Conservation (phyloP, 2,888 invertebrate species). For the Drosophila anceps region DNA sequence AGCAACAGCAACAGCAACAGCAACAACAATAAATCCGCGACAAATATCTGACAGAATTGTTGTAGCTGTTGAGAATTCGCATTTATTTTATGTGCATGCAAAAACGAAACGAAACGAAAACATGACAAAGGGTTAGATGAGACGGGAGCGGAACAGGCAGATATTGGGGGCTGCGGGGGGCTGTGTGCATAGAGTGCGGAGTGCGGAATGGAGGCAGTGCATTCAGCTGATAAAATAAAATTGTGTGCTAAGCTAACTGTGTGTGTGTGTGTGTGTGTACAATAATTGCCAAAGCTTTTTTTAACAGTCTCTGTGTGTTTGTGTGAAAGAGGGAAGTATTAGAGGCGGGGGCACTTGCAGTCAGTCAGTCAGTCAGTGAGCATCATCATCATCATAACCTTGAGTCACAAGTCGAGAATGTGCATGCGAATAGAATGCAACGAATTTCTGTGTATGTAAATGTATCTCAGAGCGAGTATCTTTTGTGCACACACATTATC, state of each 20-base stretch:
- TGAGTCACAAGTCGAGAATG: conserved; percentile 77
- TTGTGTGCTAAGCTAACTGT: conserved; percentile 46
- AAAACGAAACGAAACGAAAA: conserved; percentile 66
- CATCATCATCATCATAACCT: conserved; percentile 70
- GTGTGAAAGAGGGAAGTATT: neutral
- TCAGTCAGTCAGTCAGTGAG: conserved; percentile 40
- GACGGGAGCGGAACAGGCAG: neutral
- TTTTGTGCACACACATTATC: conserved; percentile 56
- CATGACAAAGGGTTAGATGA: conserved; percentile 43
- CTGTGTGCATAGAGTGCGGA: neutral
- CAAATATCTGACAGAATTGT: conserved; percentile 54
- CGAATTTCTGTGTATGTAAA: conserved; percentile 25
- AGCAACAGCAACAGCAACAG: conserved; percentile 4
- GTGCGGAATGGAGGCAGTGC: conserved; percentile 10
- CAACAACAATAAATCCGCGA: conserved; percentile 38
- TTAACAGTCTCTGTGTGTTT: neutral
- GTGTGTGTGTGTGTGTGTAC: conserved; percentile 24
- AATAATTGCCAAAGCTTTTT: conserved; percentile 59
- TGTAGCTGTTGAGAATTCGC: conserved; percentile 51
- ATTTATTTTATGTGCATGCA: conserved; percentile 75
- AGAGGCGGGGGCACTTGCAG: neutral
- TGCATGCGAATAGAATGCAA: conserved; percentile 69
- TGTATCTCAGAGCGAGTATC: conserved; percentile 36
- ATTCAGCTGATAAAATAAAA: conserved; percentile 67
- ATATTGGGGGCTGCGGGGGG: neutral